Percentiles rank a stretch among this genome's conserved stretches.
Conservation (phyloP, 2,797 vertebrate species). For the Hemitrygon akajei region DNA sequence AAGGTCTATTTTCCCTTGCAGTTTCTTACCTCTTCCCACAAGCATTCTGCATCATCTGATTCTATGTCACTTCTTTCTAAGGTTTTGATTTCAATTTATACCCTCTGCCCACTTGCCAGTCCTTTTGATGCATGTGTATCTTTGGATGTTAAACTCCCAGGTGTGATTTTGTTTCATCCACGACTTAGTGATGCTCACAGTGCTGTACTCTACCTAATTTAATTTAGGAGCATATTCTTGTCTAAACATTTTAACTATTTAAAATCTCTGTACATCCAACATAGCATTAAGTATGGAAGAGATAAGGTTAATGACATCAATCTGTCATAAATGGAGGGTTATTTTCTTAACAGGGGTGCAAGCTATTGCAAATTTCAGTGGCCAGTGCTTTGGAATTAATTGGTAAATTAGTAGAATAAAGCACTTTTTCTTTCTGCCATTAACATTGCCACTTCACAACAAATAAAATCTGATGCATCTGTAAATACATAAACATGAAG, state of each 20-base stretch:
- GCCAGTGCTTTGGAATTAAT: neutral
- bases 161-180: no score
- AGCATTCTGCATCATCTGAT: no score
- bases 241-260: neutral
- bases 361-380: neutral
- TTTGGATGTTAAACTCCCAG: no score
- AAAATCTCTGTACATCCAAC: no score
- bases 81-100: no score
- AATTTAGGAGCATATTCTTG: neutral
- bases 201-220: neutral
- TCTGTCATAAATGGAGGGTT: neutral
- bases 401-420: neutral
- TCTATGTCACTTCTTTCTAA: no score
- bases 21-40: no score
- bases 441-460: neutral
- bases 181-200: no score
- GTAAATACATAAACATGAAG: constrained; percentile 19
- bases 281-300: neutral
- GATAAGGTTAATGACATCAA: neutral
- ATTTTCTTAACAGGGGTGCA: neutral
- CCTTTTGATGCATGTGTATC: no score
- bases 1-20: no score
- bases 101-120: no score
- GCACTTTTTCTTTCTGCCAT: neutral
- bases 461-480: constrained; percentile 9